Evolutionary conservation across 2,113 vertebrate species (phyloP).

Genomic region (Ardeotis arabs): DNA sequence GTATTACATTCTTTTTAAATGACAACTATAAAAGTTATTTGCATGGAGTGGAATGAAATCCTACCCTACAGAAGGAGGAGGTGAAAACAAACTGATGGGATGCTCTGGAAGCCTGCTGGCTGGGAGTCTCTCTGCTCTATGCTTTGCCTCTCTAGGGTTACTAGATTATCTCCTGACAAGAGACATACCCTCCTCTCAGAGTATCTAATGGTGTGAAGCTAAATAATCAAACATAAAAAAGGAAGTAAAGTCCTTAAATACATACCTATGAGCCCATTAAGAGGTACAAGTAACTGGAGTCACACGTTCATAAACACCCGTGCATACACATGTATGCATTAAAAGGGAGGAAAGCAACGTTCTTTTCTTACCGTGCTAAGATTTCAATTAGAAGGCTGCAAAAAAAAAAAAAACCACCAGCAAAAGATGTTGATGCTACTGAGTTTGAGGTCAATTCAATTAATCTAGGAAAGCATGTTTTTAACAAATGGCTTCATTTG

Average conservation of each 20-base stretch:
- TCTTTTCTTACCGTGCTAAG: background rate
- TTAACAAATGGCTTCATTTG: conserved; percentile 20
- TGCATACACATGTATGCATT: background rate
- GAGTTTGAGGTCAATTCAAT: conserved; percentile 24
- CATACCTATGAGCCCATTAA: background rate
- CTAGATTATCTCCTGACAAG: background rate
- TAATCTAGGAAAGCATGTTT: conserved; percentile 19
- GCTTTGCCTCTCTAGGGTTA: background rate
- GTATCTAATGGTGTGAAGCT: background rate
- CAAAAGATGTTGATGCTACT: background rate
- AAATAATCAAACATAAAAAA: background rate
- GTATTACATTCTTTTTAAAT: background rate
- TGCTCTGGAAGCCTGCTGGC: background rate
- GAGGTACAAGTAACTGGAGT: background rate
- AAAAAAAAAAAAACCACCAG: background rate
- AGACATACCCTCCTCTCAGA: fast-evolving
- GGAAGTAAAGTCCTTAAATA: background rate
- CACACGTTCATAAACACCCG: background rate
- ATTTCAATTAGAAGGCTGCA: background rate
- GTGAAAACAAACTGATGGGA: background rate
- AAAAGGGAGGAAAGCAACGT: background rate
- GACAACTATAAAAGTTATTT: background rate
- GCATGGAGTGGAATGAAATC: background rate
- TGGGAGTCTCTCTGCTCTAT: background rate
- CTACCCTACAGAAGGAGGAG: background rate